Evolutionary conservation across 2,113 vertebrate genomes (phyloP).

Genomic region (Chaetura pelagica): DNA sequence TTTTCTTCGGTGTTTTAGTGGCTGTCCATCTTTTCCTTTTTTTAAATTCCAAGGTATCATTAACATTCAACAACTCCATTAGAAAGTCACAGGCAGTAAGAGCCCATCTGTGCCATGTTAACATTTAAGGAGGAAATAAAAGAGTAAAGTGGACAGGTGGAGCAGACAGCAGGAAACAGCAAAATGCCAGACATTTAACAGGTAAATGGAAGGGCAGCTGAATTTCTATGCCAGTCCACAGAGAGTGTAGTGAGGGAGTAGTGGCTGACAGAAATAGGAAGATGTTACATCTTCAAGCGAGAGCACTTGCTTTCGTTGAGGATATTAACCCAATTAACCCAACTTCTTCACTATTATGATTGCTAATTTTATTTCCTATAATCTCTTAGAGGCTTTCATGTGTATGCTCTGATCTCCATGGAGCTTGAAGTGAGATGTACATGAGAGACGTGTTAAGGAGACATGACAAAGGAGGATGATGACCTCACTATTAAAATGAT

Average conservation of each 20-base stretch:
- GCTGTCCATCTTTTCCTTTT: neutral
- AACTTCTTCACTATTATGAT: neutral
- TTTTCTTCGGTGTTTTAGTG: slow-evolving; percentile 28
- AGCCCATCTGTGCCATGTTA: slow-evolving; percentile 62
- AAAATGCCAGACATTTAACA: slow-evolving; percentile 64
- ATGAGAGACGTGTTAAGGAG: neutral
- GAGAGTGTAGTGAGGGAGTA: neutral
- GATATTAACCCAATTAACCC: slow-evolving; percentile 45
- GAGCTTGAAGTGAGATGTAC: neutral
- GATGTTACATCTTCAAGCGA: slow-evolving; percentile 22
- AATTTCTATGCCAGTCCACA: slow-evolving; percentile 18
- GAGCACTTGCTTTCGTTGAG: neutral
- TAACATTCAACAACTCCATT: slow-evolving; percentile 63
- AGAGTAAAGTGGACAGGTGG: slow-evolving; percentile 64
- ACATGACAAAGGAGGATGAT: neutral
- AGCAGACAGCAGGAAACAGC: slow-evolving; percentile 57
- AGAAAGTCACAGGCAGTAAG: slow-evolving; percentile 61
- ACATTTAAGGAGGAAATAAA: slow-evolving; percentile 68
- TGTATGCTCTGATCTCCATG: neutral
- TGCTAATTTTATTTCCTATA: neutral
- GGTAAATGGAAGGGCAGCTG: slow-evolving; percentile 58
- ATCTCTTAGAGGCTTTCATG: neutral
- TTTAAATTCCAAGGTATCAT: slow-evolving; percentile 48
- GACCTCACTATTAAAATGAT: neutral
- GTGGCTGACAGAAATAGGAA: slow-evolving; percentile 4